Conservation (phyloP, 2,888 invertebrate genomes). For the Amiota minor region DNA sequence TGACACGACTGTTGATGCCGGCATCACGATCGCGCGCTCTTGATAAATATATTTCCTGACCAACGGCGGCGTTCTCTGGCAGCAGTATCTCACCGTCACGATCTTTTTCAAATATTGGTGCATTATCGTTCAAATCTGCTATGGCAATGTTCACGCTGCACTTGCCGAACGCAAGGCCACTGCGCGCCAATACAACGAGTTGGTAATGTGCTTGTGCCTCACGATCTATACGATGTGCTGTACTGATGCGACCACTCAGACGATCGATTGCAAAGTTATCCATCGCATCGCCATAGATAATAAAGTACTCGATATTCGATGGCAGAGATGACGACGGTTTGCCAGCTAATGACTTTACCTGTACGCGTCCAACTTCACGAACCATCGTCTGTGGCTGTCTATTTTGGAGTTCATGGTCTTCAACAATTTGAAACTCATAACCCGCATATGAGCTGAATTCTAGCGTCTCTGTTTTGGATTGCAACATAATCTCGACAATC, state of each 20-base stretch:
- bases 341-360: conserved; percentile 74
- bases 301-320: conserved; percentile 76
- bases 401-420: conserved; percentile 81
- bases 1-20: conserved; percentile 89
- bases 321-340: conserved; percentile 40
- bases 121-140: conserved; percentile 92
- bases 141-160: conserved; percentile 87
- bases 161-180: conserved; percentile 82
- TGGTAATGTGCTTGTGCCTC: conserved; percentile 85
- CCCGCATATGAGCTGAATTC: conserved; percentile 84
- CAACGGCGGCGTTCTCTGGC: conserved; percentile 92
- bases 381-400: conserved; percentile 75
- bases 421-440: conserved; percentile 87
- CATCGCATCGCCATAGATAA: conserved; percentile 85
- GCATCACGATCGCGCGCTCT: conserved; percentile 90
- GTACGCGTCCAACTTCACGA: conserved; percentile 85
- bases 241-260: conserved; percentile 84
- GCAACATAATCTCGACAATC: conserved; percentile 85
- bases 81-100: conserved; percentile 83
- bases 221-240: conserved; percentile 86
- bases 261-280: conserved; percentile 87
- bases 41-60: conserved; percentile 92
- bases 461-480: conserved; percentile 81
- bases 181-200: conserved; percentile 86
- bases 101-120: conserved; percentile 86